phyloP scores from a whole-genome alignment of 2,113 vertebrate species.

The Labeo rohita region DNA sequence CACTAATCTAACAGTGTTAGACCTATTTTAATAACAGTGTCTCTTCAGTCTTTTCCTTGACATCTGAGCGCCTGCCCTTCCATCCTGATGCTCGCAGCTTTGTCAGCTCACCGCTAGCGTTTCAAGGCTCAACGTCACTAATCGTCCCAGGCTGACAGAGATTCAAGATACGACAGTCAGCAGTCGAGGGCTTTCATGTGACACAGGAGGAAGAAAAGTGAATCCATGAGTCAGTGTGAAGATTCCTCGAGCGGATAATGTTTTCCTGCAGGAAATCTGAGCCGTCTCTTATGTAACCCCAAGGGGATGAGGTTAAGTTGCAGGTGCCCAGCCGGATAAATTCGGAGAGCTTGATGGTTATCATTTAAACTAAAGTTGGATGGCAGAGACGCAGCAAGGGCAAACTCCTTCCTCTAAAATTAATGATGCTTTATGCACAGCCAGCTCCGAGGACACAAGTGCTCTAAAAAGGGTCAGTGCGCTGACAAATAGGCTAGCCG shows the following conservation, averaged over 20 bases:
- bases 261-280: slow-evolving; percentile 13
- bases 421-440: slow-evolving; percentile 40
- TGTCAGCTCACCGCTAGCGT: background rate
- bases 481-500: slow-evolving; percentile 16
- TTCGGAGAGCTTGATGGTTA: slow-evolving; percentile 27
- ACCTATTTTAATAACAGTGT: background rate
- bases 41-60: background rate
- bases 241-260: background rate
- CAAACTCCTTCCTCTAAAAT: slow-evolving; percentile 43
- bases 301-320: slow-evolving; percentile 18
- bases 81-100: background rate
- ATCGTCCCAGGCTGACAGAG: background rate
- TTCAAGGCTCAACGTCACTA: slow-evolving; percentile 2
- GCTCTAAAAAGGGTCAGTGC: slow-evolving; percentile 30
- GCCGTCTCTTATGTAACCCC: slow-evolving; percentile 12
- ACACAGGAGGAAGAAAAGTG: slow-evolving; percentile 7
- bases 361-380: slow-evolving; percentile 28
- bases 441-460: slow-evolving; percentile 26
- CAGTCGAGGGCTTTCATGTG: slow-evolving; percentile 22
- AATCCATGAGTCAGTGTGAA: background rate
- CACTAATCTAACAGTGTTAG: background rate
- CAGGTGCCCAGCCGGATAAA: slow-evolving; percentile 31
- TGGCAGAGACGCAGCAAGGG: slow-evolving; percentile 31
- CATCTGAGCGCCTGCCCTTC: background rate
- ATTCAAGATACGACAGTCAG: slow-evolving; percentile 14